phyloP scores from a whole-genome alignment of 1,140 invertebrate genomes.

The Drosophila bipectinata region DNA sequence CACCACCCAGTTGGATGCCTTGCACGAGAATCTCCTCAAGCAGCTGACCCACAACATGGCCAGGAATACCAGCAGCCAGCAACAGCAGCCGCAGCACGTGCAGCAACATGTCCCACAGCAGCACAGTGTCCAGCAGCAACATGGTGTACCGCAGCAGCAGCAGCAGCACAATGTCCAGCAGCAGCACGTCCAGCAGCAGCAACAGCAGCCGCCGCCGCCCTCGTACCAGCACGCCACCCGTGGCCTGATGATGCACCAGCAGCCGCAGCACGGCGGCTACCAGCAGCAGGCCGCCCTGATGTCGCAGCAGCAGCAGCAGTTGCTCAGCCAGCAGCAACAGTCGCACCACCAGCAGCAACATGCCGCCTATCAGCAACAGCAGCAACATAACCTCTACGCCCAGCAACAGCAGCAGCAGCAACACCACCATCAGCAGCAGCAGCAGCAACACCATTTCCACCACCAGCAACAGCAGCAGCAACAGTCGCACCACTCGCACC shows the following conservation, averaged over 20 bases:
- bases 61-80: slow-evolving; percentile 43
- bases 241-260: slow-evolving; percentile 81
- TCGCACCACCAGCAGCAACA: slow-evolving; percentile 68
- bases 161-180: slow-evolving; percentile 44
- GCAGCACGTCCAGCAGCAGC: slow-evolving; percentile 44
- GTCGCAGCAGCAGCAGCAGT: slow-evolving; percentile 49
- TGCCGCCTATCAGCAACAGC: slow-evolving; percentile 53
- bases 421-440: slow-evolving; percentile 58
- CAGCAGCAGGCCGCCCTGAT: slow-evolving; percentile 62
- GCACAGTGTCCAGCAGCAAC: slow-evolving; percentile 48
- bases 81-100: slow-evolving; percentile 29
- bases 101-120: slow-evolving; percentile 76
- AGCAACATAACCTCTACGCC: slow-evolving; percentile 54
- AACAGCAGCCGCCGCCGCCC: slow-evolving; percentile 69
- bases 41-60: slow-evolving; percentile 85
- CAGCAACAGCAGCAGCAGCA: slow-evolving; percentile 67
- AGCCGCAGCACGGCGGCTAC: slow-evolving; percentile 83
- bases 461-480: slow-evolving; percentile 72
- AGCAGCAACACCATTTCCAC: slow-evolving; percentile 65
- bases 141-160: background rate
- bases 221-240: slow-evolving; percentile 84
- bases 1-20: slow-evolving; percentile 85
- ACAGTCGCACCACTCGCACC: slow-evolving; percentile 64
- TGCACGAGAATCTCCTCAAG: slow-evolving; percentile 86
- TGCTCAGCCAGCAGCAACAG: slow-evolving; percentile 46